phyloP scores from a whole-genome alignment of 1,140 invertebrate genomes.

The Drosophila tsacasi region DNA sequence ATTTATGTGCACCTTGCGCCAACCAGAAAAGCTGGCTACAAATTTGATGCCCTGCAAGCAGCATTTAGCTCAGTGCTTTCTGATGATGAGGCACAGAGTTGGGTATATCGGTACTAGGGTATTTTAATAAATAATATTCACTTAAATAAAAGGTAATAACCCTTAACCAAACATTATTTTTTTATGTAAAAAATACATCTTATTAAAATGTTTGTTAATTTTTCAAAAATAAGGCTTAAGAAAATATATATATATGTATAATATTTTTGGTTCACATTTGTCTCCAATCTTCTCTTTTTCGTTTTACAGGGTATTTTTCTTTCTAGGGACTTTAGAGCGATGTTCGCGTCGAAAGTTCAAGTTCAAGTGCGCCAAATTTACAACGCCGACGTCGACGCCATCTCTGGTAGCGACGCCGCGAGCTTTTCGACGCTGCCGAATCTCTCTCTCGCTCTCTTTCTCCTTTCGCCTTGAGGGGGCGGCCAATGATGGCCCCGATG shows the following conservation, averaged over 20 bases:
- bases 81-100: too few species aligned
- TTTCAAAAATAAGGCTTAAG: too few species aligned
- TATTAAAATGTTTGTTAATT: too few species aligned
- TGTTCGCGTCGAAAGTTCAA: conserved; percentile 52
- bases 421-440: background rate
- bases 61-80: conserved; percentile 4
- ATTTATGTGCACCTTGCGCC: conserved; percentile 18
- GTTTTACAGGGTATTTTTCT: background rate
- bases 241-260: too few species aligned
- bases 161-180: too few species aligned
- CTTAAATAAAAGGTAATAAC: too few species aligned
- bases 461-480: conserved; percentile 6
- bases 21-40: conserved; percentile 33
- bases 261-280: background rate
- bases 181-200: background rate
- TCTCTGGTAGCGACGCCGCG: conserved; percentile 9
- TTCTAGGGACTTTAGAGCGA: background rate
- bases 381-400: conserved; percentile 17
- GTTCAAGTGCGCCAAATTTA: conserved; percentile 64
- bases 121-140: too few species aligned
- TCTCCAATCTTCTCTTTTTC: background rate
- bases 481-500: conserved; percentile 5
- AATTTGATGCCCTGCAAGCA: conserved; percentile 7
- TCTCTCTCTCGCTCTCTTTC: background rate
- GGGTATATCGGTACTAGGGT: background rate